Conservation (phyloP, 2,888 invertebrate species). For the Muscina levida region DNA sequence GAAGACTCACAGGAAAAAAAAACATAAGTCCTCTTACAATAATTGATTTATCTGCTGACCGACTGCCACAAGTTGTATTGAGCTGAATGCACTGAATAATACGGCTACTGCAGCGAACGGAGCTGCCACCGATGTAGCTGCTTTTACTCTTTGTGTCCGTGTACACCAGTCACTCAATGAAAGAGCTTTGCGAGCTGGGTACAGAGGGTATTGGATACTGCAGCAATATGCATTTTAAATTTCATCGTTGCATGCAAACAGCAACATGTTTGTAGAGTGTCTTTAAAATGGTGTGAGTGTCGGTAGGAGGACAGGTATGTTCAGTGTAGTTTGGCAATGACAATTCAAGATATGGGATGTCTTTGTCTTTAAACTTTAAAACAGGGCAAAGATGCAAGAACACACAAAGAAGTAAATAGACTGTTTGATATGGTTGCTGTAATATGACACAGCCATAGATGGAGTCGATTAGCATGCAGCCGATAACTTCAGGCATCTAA, state of each 20-base stretch:
- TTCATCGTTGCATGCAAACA: slow-evolving; percentile 34
- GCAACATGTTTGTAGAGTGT: slow-evolving; percentile 32
- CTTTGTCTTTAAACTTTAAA: too few relatives aligned
- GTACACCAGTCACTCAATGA: background rate
- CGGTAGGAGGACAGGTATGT: background rate
- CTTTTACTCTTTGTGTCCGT: slow-evolving; percentile 6
- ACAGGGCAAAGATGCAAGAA: too few relatives aligned
- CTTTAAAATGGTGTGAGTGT: slow-evolving; percentile 25
- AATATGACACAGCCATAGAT: too few relatives aligned
- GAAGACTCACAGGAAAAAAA: slow-evolving; percentile 19
- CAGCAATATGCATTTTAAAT: slow-evolving; percentile 50
- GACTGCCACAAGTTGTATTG: slow-evolving; percentile 51
- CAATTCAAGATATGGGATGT: too few relatives aligned
- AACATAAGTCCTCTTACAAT: slow-evolving; percentile 64
- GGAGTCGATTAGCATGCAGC: too few relatives aligned
- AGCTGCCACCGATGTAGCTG: slow-evolving; percentile 6
- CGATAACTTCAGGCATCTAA: too few relatives aligned
- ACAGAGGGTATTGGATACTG: slow-evolving; percentile 33
- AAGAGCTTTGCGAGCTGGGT: too few relatives aligned
- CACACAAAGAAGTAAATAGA: too few relatives aligned
- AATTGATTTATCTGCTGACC: slow-evolving; percentile 67
- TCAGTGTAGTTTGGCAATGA: too few relatives aligned
- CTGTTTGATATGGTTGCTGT: too few relatives aligned
- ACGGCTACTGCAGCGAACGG: background rate
- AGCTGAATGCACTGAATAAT: slow-evolving; percentile 56